Evolutionary conservation across 1,140 invertebrate genomes (phyloP).

Genomic region (Akabosia matsudoensis): DNA sequence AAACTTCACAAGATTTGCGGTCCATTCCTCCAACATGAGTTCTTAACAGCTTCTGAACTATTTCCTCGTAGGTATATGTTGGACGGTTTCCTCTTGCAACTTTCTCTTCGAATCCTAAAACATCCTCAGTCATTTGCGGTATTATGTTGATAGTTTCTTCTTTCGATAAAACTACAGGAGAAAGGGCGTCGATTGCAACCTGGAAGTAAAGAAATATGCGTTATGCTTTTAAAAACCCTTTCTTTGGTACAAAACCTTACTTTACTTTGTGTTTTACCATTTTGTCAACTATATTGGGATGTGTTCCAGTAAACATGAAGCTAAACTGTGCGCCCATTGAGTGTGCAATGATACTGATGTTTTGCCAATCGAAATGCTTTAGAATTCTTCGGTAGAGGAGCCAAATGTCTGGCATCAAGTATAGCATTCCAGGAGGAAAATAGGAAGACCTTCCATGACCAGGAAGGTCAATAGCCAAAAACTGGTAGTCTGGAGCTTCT

Average conservation of each 20-base stretch:
- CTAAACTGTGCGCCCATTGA: slow-evolving; percentile 36
- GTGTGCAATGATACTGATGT: slow-evolving; percentile 34
- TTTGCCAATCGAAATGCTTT: slow-evolving; percentile 34
- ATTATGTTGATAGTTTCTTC: slow-evolving; percentile 32
- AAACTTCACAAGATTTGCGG: slow-evolving; percentile 31
- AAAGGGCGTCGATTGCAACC: slow-evolving; percentile 42
- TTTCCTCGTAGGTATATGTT: slow-evolving; percentile 40
- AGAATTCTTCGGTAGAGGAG: slow-evolving; percentile 32
- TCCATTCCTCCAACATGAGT: slow-evolving; percentile 37
- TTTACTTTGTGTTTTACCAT: slow-evolving; percentile 32
- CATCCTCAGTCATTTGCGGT: slow-evolving; percentile 5
- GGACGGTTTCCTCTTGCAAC: neutral
- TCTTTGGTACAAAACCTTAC: too few species aligned
- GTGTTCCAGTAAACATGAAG: slow-evolving; percentile 41
- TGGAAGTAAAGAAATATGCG: slow-evolving; percentile 4
- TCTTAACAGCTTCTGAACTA: slow-evolving; percentile 30
- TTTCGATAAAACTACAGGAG: slow-evolving; percentile 30
- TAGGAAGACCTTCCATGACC: slow-evolving; percentile 34
- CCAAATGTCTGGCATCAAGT: slow-evolving; percentile 32
- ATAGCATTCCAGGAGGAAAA: slow-evolving; percentile 44
- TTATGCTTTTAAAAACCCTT: too few species aligned
- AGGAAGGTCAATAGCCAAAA: slow-evolving; percentile 39
- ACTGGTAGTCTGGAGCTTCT: slow-evolving; percentile 33
- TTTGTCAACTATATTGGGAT: slow-evolving; percentile 34
- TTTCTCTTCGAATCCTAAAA: slow-evolving; percentile 4